These are phyloP conservation scores for Cheilosia vernalis DNA, from an alignment of 2,888 invertebrate species.

Conservation along the genomic window DNA sequence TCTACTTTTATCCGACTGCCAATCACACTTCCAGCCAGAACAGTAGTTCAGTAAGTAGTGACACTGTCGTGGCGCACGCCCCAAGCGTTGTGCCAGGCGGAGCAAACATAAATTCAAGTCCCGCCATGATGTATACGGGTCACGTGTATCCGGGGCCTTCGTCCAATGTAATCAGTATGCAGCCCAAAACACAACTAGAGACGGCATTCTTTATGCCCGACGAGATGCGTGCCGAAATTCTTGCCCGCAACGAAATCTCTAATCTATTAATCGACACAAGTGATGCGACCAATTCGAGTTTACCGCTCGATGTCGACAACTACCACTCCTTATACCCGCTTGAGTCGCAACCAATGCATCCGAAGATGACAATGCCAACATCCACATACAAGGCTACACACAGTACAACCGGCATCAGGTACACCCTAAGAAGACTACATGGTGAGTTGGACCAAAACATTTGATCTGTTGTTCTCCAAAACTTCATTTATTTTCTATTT, in stretches of 20 bases:
- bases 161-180: conserved; percentile 83
- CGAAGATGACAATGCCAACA: conserved; percentile 89
- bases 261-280: conserved; percentile 89
- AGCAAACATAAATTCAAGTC: conserved; percentile 79
- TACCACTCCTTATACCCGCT: conserved; percentile 94
- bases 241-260: conserved; percentile 83
- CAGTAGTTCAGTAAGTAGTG: conserved; percentile 80
- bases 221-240: conserved; percentile 86
- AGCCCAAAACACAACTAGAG: conserved; percentile 83
- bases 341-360: conserved; percentile 87
- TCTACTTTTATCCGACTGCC: conserved; percentile 93
- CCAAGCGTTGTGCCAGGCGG: conserved; percentile 77
- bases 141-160: conserved; percentile 83
- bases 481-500: conserved; percentile 56
- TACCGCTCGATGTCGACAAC: conserved; percentile 95
- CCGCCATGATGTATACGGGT: conserved; percentile 80
- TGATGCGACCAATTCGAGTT: conserved; percentile 84
- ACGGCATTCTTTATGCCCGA: conserved; percentile 93
- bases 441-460: conserved; percentile 83
- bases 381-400: conserved; percentile 96
- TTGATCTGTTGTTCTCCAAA: conserved; percentile 23
- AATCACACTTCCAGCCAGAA: conserved; percentile 84
- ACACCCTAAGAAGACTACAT: conserved; percentile 94
- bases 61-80: conserved; percentile 79
- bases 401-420: conserved; percentile 92